Conservation (phyloP, 2,797 vertebrate genomes). For the Coilia nasus region DNA sequence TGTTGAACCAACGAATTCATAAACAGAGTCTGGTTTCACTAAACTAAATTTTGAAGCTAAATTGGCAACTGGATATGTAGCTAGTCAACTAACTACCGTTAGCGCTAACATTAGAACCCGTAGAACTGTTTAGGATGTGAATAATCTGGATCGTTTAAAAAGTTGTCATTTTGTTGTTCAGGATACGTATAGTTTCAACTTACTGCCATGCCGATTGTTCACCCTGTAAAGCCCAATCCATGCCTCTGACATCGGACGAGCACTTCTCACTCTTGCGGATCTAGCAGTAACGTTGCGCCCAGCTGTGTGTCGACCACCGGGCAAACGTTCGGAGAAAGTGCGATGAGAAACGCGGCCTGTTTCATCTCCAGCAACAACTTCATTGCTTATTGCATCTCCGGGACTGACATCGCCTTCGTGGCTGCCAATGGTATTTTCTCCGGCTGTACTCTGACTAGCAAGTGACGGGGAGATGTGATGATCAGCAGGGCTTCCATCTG, state of each 20-base stretch:
- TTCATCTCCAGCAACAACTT: conserved; percentile 67
- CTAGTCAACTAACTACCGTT: not conserved
- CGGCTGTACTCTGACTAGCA: conserved; percentile 63
- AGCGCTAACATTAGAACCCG: not conserved
- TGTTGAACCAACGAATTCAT: no score
- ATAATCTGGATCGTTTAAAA: not conserved
- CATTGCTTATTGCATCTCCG: conserved; percentile 58
- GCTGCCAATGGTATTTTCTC: conserved; percentile 63
- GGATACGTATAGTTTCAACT: conserved; percentile 46
- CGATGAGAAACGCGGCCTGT: conserved; percentile 77
- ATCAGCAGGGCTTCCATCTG: conserved; percentile 73
- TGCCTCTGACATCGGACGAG: conserved; percentile 77
- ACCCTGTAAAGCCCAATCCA: conserved; percentile 81
- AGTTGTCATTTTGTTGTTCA: not conserved
- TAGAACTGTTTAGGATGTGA: not conserved
- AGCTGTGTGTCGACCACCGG: conserved; percentile 73
- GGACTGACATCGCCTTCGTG: conserved; percentile 62
- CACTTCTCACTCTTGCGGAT: conserved; percentile 69
- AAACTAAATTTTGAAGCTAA: not conserved
- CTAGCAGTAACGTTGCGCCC: conserved; percentile 69
- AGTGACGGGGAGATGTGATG: conserved; percentile 64
- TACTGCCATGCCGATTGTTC: conserved; percentile 79
- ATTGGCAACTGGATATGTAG: not conserved
- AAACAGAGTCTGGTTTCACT: not conserved
- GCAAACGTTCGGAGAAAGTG: conserved; percentile 79